These are phyloP conservation scores for Silurus meridionalis DNA, from an alignment of 2,113 vertebrate genomes.

Conservation along the genomic window DNA sequence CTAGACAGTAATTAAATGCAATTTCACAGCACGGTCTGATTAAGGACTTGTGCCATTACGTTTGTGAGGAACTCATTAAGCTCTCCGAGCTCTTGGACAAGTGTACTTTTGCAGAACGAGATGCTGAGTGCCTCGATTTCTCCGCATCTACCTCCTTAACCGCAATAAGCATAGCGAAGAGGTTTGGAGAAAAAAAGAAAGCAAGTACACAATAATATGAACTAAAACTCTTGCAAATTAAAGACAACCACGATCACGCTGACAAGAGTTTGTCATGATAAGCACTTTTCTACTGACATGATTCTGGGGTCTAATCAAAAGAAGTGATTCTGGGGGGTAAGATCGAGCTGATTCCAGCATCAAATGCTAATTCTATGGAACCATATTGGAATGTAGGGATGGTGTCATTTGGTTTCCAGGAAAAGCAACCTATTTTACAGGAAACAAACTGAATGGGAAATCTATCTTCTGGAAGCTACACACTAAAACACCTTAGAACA, in stretches of 20 bases:
- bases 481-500: not conserved
- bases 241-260: constrained; percentile 7
- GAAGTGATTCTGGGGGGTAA: not conserved
- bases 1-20: constrained; percentile 50
- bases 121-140: constrained; percentile 33
- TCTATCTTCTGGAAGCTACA: not conserved
- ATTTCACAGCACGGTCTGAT: constrained; percentile 52
- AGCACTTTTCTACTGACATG: constrained; percentile 14
- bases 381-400: not conserved
- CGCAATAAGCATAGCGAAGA: constrained; percentile 27
- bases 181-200: not conserved
- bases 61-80: constrained; percentile 53
- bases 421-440: not conserved
- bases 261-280: constrained; percentile 19
- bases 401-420: not conserved
- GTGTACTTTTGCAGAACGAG: constrained; percentile 33
- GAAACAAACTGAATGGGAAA: not conserved
- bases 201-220: constrained; percentile 16
- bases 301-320: constrained; percentile 14
- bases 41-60: constrained; percentile 47
- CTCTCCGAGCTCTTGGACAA: constrained; percentile 32
- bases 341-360: not conserved
- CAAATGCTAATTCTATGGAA: constrained; percentile 13
- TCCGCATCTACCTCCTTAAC: constrained; percentile 25
- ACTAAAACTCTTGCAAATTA: constrained; percentile 39